These are phyloP conservation scores for Ciconia nigra DNA, from an alignment of 2,797 vertebrate species.

Conservation along the genomic window DNA sequence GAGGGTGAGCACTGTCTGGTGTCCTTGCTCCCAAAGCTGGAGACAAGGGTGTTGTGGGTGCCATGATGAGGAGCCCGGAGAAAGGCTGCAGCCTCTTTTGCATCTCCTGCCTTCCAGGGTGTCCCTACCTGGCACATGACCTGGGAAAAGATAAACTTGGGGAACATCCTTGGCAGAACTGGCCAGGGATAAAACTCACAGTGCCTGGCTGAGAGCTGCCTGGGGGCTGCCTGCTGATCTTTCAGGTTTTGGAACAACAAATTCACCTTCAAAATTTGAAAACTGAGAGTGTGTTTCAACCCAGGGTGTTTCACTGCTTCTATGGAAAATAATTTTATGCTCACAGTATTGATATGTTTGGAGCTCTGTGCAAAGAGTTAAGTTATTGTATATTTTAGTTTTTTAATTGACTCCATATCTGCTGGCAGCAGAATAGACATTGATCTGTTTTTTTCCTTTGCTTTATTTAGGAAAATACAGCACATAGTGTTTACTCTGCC, in stretches of 20 bases:
- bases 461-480: constrained; percentile 71
- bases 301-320: background rate
- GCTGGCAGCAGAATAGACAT: constrained; percentile 66
- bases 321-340: background rate
- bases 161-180: background rate
- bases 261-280: constrained; percentile 1
- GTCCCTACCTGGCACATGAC: background rate
- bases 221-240: background rate
- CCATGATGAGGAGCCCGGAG: background rate
- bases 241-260: background rate
- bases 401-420: constrained; percentile 70
- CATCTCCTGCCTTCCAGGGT: background rate
- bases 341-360: constrained; percentile 52
- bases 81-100: background rate
- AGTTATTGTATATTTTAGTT: constrained; percentile 70
- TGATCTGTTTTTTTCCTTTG: constrained; percentile 52
- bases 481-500: constrained; percentile 66
- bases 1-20: background rate
- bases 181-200: background rate
- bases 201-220: background rate
- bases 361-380: constrained; percentile 62
- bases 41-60: background rate
- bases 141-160: background rate
- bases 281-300: background rate
- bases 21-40: background rate